Conservation (phyloP, 2,888 invertebrate genomes). For the Ennomos erosarius region DNA sequence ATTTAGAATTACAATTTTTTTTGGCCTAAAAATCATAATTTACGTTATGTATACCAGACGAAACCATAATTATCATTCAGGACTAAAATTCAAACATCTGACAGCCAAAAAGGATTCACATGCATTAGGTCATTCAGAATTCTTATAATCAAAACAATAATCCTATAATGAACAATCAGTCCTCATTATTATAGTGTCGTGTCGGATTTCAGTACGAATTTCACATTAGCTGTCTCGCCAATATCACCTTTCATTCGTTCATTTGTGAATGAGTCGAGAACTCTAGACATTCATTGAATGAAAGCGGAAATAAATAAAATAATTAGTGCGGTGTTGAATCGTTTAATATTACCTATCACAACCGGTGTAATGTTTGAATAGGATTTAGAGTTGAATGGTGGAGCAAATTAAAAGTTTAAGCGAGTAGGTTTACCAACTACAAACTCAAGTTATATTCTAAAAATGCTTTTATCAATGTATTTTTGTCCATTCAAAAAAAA, state of each 20-base stretch:
- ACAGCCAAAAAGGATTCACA: conserved; percentile 23
- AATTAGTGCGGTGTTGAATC: conserved; percentile 79
- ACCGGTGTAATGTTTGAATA: conserved; percentile 64
- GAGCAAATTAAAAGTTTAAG: conserved; percentile 31
- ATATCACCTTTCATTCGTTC: conserved; percentile 42
- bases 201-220: conserved; percentile 54
- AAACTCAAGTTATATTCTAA: no score
- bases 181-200: conserved; percentile 47
- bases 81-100: conserved; percentile 19
- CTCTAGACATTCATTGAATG: conserved; percentile 40
- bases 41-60: conserved; percentile 6
- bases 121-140: conserved; percentile 14
- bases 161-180: conserved; percentile 53
- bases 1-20: no score
- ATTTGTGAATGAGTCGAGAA: conserved; percentile 29
- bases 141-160: conserved; percentile 45
- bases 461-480: no score
- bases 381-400: conserved; percentile 35
- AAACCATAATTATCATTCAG: conserved; percentile 25
- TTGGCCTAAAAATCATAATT: conserved; percentile 6
- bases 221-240: conserved; percentile 63
- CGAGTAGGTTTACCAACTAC: no score
- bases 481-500: no score
- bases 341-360: conserved; percentile 65
- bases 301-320: conserved; percentile 66